Base-by-base conservation (phyloP, 2,113 vertebrate species). In the Mystacornis crossleyi region DNA sequence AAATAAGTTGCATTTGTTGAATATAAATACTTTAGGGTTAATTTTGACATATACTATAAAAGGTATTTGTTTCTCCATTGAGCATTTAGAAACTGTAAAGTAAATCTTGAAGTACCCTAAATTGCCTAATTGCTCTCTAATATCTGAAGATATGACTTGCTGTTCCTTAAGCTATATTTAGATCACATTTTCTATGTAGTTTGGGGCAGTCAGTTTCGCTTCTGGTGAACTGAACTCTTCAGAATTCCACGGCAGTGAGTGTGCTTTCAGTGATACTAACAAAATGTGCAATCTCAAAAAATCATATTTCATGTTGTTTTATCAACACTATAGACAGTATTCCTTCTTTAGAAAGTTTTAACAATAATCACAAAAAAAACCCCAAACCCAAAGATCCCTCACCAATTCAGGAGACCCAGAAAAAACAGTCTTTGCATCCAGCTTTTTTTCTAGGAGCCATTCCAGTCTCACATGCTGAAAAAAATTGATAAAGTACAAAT, bases 1-100 rank as follows among this genome's bases (percentile, higher is more conserved):
- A 93, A 96, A 64, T 19, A 43, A 62, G 53, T 64, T 96, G 36
- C 53, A 61, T 84, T 91, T 65, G 10, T 48, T 81, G 18, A 80
- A 67, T 8, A 40, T 33, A 72, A 91, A 61, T 67, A 38, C 87
- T 93, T 89, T 53, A 58, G 26, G 33, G 24, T 83, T 88, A 45
- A 84, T 60, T 94, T 84, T 60, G 81, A 54, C 57, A 34, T 12
- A 14, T 26, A 15, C 48, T 60, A 7, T 14, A 57, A 20, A 51
- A 91, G 2, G 14, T 69, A 64, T 67, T 79, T 61, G n/a, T 33
- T 67, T 93, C 85, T 67, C n/a, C 28, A 48, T 3, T 57, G 14
- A 21, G 29, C 24, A 57, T 87, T 89, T 94, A 23, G 69, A 87
- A 91, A 61, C 18, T 14, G 19, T 40, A 66, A 57, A 57, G 34